Evolutionary conservation across 2,888 invertebrate species (phyloP).

Genomic region (Acleris emargana): DNA sequence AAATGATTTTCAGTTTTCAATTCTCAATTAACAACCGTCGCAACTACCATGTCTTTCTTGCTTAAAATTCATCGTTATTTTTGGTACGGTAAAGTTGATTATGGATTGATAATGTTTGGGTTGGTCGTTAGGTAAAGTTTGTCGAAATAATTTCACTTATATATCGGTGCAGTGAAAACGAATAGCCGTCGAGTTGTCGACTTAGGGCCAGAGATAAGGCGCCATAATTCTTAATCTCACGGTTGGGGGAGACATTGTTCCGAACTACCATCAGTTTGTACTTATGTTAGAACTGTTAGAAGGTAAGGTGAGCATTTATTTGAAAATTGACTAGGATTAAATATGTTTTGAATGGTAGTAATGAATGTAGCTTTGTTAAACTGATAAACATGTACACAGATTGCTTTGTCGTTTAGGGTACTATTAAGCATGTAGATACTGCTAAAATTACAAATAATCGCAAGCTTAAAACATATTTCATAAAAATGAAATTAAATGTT

Average conservation of each 20-base stretch:
- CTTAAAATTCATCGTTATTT: slow-evolving; percentile 50
- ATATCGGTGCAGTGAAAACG: slow-evolving; percentile 62
- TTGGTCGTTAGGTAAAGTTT: slow-evolving; percentile 65
- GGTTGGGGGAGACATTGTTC: slow-evolving; percentile 50
- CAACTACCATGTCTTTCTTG: slow-evolving; percentile 48
- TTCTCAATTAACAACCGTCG: slow-evolving; percentile 49
- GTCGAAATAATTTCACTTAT: slow-evolving; percentile 77
- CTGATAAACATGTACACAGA: neutral
- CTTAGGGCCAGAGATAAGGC: slow-evolving; percentile 69
- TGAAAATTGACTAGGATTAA: slow-evolving; percentile 10
- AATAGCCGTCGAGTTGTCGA: slow-evolving; percentile 74
- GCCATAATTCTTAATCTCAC: slow-evolving; percentile 76
- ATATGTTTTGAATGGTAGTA: slow-evolving; percentile 8
- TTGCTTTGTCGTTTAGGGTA: no score
- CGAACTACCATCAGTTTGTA: slow-evolving; percentile 13
- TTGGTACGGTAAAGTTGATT: slow-evolving; percentile 47
- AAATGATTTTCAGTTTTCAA: slow-evolving; percentile 80
- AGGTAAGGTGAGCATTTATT: slow-evolving; percentile 8
- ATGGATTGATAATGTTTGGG: slow-evolving; percentile 41
- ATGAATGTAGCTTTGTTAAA: neutral
- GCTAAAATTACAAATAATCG: neutral
- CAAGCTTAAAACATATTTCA: neutral
- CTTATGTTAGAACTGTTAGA: slow-evolving; percentile 1
- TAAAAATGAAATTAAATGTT: neutral
- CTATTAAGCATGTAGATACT: no score